Evolutionary conservation across 2,888 invertebrate genomes (phyloP), one percentile per base, ranked within the genome.

Genomic region (Epistrophe grossulariae): DNA sequence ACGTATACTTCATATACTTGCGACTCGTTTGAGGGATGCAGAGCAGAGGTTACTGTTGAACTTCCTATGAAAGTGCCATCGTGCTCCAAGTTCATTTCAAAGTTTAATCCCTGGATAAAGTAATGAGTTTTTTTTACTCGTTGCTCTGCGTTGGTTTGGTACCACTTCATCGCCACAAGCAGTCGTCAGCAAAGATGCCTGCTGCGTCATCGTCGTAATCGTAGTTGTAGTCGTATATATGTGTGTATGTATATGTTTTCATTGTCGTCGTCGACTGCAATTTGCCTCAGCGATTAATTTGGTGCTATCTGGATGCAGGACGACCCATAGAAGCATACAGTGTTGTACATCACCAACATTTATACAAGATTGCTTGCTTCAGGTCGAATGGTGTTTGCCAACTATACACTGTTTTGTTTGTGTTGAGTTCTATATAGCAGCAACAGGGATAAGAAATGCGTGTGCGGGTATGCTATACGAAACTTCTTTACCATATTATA

Each of bases 81-180:
- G 82, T 77, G 87, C 74, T 71, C 66, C 83, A 79, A 87, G 83
- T 87, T 87, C 74, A 83, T 82, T 79, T 79, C 83, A 78, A 82
- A 87, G 83, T 83, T 83, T 79, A 87, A 87, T 87, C 87, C 87
- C 66, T 68, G 72, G 76, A 76, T 82, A 79, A 83, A 79, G 85
- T 85, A 85, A 85, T 85, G 85, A 85, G 85, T 82, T 85, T 82
- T 81, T 82, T 81, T 62, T 31, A 7, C 48, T 48, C 52, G 52
- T 35, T 70, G 68, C 70, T n/a, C 66, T 50, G 10, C 19, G 59
- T 57, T 45, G 31, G 55, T 43, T 57, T 68, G 31, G 70, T 70
- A 64, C 70, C 71, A 57, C 52, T 71, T 74, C 73, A 55, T 55
- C 38, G 72, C 81, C 81, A 45, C 81, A 77, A 77, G 80, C 81